These are phyloP conservation scores for Apis laboriosa DNA, from an alignment of 1,140 invertebrate genomes.

Conservation along the genomic window DNA sequence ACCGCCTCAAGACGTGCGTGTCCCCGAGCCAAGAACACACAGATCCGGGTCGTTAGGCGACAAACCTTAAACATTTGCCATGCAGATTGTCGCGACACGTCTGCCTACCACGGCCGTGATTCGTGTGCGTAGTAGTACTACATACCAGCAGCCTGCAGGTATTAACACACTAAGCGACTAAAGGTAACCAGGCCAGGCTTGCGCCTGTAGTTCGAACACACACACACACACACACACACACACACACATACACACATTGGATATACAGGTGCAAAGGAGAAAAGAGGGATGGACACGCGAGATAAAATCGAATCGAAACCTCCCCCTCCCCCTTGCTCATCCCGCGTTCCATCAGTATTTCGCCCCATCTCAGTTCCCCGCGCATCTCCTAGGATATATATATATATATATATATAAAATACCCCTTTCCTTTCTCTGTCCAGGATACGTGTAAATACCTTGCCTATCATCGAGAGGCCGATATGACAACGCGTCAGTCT, in stretches of 20 bases:
- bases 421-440: conserved; percentile 27
- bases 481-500: conserved; percentile 65
- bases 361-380: neutral
- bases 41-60: conserved; percentile 34
- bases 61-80: conserved; percentile 53
- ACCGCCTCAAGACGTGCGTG: neutral
- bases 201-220: conserved; percentile 71
- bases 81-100: conserved; percentile 48
- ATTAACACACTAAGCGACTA: neutral
- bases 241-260: conserved; percentile 38
- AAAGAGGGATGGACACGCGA: conserved; percentile 38
- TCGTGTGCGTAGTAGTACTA: conserved; percentile 26
- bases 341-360: conserved; percentile 7
- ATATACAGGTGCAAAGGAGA: conserved; percentile 52
- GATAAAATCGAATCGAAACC: conserved; percentile 76
- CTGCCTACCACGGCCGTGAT: conserved; percentile 20
- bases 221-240: neutral
- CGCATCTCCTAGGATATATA: neutral
- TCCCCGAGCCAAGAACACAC: conserved; percentile 46
- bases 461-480: conserved; percentile 60
- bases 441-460: conserved; percentile 60
- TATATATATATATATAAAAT: conserved; percentile 3
- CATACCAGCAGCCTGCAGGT: neutral
- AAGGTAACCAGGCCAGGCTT: neutral
- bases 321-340: conserved; percentile 37